Percentiles rank a stretch among this genome's conserved stretches.
Conservation (phyloP, 2,888 invertebrate species). For the Tanypteryx hageni region DNA sequence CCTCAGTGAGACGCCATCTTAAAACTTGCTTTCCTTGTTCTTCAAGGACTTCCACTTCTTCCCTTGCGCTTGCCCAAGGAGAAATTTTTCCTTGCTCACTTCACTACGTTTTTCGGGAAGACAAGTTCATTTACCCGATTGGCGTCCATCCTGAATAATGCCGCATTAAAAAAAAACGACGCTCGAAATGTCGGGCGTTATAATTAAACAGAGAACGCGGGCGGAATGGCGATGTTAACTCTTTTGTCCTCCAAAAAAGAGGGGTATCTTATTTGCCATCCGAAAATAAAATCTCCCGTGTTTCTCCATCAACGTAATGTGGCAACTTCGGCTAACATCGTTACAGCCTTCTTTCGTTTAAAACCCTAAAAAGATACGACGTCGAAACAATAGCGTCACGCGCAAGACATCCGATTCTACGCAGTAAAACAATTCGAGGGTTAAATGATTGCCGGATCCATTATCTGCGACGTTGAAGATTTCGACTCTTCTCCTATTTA, state of each 20-base stretch:
- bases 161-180: too few species aligned
- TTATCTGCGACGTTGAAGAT: too few species aligned
- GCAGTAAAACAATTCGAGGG: neutral
- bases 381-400: neutral
- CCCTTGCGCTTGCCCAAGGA: neutral
- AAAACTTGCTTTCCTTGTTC: conserved; percentile 50
- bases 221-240: neutral
- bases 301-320: neutral
- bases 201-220: too few species aligned
- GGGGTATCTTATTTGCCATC: neutral
- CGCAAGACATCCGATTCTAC: neutral
- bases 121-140: neutral
- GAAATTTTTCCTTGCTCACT: conserved; percentile 20
- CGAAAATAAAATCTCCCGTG: neutral
- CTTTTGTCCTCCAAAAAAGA: neutral
- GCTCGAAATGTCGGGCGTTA: too few species aligned
- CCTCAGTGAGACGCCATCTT: neutral
- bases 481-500: too few species aligned
- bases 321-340: neutral
- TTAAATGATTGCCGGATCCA: neutral
- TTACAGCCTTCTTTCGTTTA: neutral
- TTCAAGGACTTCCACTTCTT: conserved; percentile 48
- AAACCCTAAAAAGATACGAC: neutral
- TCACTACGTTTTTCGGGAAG: neutral
- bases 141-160: neutral